phyloP scores from a whole-genome alignment of 1,140 invertebrate genomes.

The Ips typographus region DNA sequence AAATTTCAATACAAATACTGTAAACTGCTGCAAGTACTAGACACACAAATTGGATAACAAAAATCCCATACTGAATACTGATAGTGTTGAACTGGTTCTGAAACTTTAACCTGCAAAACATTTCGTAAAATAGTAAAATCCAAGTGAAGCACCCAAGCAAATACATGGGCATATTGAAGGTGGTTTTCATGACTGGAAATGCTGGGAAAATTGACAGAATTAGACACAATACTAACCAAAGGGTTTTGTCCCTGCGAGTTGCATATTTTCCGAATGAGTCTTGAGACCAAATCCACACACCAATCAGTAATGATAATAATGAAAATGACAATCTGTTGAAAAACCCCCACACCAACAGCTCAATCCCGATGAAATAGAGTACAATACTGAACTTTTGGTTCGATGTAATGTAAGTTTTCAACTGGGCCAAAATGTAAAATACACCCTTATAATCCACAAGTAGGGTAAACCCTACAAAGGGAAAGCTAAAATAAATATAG shows the following conservation, averaged over 20 bases:
- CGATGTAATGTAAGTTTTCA: background rate
- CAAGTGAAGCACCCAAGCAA: slow-evolving; percentile 37
- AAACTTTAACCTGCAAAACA: slow-evolving; percentile 29
- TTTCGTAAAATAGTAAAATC: slow-evolving; percentile 35
- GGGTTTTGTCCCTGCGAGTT: slow-evolving; percentile 34
- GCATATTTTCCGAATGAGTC: slow-evolving; percentile 30
- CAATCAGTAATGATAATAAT: slow-evolving; percentile 37
- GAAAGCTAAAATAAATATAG: slow-evolving; percentile 43
- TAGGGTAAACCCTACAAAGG: slow-evolving; percentile 32
- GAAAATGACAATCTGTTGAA: slow-evolving; percentile 39
- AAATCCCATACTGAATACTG: slow-evolving; percentile 17
- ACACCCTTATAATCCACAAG: slow-evolving; percentile 11
- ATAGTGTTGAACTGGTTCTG: slow-evolving; percentile 25
- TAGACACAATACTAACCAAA: slow-evolving; percentile 38
- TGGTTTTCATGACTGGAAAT: slow-evolving; percentile 44
- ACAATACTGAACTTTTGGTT: slow-evolving; percentile 14
- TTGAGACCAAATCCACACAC: slow-evolving; percentile 28
- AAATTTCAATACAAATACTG: slow-evolving; percentile 34
- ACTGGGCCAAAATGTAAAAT: background rate
- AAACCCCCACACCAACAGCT: slow-evolving; percentile 42
- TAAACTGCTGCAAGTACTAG: slow-evolving; percentile 34
- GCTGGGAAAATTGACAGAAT: slow-evolving; percentile 41
- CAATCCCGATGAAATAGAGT: slow-evolving; percentile 32
- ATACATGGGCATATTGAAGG: slow-evolving; percentile 42
- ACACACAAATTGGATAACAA: slow-evolving; percentile 31